A percentile compares a stretch with the other conserved stretches of the same genome.
phyloP scores from a whole-genome alignment of 2,888 invertebrate species.

The Aleiodes leptofemur region DNA sequence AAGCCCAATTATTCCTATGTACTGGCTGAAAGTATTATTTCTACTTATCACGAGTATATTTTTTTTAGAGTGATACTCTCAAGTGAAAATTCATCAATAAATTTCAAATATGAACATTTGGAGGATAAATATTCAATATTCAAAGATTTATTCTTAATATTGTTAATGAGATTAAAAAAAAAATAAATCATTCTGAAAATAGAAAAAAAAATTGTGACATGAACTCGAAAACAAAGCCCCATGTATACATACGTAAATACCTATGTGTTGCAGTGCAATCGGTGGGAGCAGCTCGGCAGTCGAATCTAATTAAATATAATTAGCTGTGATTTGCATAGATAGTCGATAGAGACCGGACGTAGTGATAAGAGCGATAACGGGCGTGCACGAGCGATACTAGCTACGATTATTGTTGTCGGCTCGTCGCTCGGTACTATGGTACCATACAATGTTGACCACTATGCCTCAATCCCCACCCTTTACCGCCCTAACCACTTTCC shows the following conservation, averaged over 20 bases:
- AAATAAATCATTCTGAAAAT: not conserved
- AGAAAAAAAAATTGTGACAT: not conserved
- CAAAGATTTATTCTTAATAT: too few species aligned
- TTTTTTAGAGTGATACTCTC: too few species aligned
- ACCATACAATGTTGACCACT: conserved; percentile 25
- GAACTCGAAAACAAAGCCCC: conserved; percentile 9
- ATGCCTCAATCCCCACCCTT: conserved; percentile 49
- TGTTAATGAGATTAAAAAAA: not conserved
- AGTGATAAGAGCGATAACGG: conserved; percentile 73
- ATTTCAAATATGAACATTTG: too few species aligned
- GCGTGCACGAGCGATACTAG: conserved; percentile 71
- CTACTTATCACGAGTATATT: too few species aligned
- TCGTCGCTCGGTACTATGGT: conserved; percentile 47
- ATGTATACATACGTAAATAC: conserved; percentile 22
- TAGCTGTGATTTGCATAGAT: conserved; percentile 76
- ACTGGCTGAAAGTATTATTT: too few species aligned
- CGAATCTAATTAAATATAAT: conserved; percentile 76
- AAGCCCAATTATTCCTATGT: too few species aligned
- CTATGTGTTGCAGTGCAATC: conserved; percentile 60
- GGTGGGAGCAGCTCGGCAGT: conserved; percentile 70
- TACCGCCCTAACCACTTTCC: conserved; percentile 39
- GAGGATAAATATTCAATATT: too few species aligned
- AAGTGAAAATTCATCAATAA: too few species aligned
- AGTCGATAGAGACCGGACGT: conserved; percentile 74
- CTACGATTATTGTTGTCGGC: conserved; percentile 73